Conservation (phyloP, 1,140 invertebrate genomes). For the Leucophenga varia region DNA sequence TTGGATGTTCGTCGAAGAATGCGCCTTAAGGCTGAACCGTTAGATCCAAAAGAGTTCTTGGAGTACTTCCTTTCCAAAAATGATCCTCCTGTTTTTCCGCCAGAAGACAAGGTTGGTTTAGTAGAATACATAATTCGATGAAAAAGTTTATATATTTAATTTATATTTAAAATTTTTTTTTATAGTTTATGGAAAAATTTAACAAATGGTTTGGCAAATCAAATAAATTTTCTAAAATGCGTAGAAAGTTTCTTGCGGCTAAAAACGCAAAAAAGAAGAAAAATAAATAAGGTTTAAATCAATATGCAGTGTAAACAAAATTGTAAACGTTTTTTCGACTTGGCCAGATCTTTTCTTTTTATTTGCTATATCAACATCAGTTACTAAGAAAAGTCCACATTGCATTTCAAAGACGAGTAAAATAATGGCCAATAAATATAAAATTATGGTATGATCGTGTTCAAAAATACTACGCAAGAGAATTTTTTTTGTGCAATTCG, state of each 20-base stretch:
- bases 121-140: too few species aligned
- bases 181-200: slow-evolving; percentile 30
- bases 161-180: background rate
- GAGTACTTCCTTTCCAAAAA: slow-evolving; percentile 30
- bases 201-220: slow-evolving; percentile 28
- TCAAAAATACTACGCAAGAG: too few species aligned
- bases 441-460: too few species aligned
- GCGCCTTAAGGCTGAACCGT: slow-evolving; percentile 21
- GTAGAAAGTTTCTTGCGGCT: background rate
- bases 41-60: slow-evolving; percentile 39
- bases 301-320: too few species aligned
- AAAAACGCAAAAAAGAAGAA: slow-evolving; percentile 3
- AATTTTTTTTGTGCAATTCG: too few species aligned
- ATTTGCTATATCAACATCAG: too few species aligned
- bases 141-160: background rate
- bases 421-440: too few species aligned
- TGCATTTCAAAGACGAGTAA: too few species aligned
- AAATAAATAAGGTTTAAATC: slow-evolving; percentile 3
- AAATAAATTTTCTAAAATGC: slow-evolving; percentile 19
- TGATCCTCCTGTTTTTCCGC: slow-evolving; percentile 33
- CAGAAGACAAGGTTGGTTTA: slow-evolving; percentile 31
- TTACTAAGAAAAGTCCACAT: too few species aligned
- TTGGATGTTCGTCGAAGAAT: slow-evolving; percentile 35
- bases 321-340: too few species aligned
- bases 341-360: too few species aligned